These are phyloP conservation scores for Hycleus cichorii DNA, from an alignment of 1,140 invertebrate genomes.

Conservation along the genomic window DNA sequence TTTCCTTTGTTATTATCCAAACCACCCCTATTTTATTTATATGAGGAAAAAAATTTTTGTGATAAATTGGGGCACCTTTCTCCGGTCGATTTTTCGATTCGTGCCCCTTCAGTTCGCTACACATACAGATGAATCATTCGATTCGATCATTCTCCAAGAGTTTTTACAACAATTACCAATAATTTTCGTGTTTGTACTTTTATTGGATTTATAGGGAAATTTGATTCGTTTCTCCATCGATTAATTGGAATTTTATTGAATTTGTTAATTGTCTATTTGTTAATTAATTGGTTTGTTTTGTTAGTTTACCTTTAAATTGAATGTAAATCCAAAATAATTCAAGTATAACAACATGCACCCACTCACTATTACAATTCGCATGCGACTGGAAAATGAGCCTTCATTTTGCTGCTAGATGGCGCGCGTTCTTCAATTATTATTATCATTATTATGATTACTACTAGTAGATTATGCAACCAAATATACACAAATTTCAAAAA, in stretches of 20 bases:
- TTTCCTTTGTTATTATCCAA: neutral
- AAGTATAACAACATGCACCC: slow-evolving; percentile 18
- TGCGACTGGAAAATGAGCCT: slow-evolving; percentile 5
- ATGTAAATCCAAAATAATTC: slow-evolving; percentile 17
- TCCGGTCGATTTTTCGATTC: neutral
- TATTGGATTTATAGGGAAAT: no score
- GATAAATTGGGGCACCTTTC: neutral
- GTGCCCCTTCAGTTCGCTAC: neutral
- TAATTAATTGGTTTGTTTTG: neutral
- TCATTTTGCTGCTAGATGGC: slow-evolving; percentile 2
- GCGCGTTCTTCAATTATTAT: neutral
- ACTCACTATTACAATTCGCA: slow-evolving; percentile 15
- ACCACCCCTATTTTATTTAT: neutral
- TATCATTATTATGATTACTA: neutral
- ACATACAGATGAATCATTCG: slow-evolving; percentile 1
- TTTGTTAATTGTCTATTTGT: neutral
- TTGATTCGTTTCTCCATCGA: neutral
- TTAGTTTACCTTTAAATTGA: slow-evolving; percentile 13
- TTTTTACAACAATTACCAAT: neutral
- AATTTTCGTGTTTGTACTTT: no score
- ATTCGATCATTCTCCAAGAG: neutral
- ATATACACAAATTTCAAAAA: neutral
- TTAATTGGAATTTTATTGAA: neutral
- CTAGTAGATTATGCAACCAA: slow-evolving; percentile 1
- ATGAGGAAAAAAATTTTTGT: neutral